Evolutionary conservation across 1,140 invertebrate genomes (phyloP), one percentile per base, ranked within the genome.

Genomic region (Caenorhabditis remanei): DNA sequence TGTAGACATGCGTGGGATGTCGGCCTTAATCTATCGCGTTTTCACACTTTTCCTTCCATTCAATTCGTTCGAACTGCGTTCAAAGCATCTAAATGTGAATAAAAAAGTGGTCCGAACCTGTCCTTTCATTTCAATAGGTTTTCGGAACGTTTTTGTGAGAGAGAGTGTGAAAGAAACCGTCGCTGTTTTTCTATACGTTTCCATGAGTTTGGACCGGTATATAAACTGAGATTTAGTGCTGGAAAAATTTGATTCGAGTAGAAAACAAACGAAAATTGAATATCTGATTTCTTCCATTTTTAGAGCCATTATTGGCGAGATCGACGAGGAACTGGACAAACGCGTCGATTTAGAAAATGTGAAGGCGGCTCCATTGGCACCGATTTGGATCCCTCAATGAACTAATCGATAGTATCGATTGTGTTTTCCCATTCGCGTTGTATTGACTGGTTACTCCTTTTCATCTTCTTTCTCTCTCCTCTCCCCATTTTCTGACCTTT

Each of bases 241-340:
- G 32, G 2, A 32, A 32, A 32, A 32, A 32, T 32, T 32, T 32
- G 32, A 32, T 32, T 32, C 32, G 0, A 32, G 0, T 32, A 32
- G 32, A 32, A 0, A 32, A 32, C 32, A 32, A 32, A 32, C 32
- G 32, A 32, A 32, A 32, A 32, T 32, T 32, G 32, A 32, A 32
- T 32, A 24, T 21, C 41, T 48, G 0, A 14, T 9, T 48, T 14
- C 13, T 11, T 24, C 48, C n/a, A n/a, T 71, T 84, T 90, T 75
- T 56, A 90, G 89, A 40, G 89, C 89, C 14, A 55, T 90, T 16
- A 87, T 90, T 32, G 89, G 89, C 4, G 89, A 90, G 84, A 88
- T 90, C 32, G 89, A 90, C 56, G 89, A 90, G 53, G 89, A 90
- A 50, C 32, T 90, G 1, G 89, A 90, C 58, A 90, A 90, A 87